Evolutionary conservation across 2,888 invertebrate genomes (phyloP), one percentile per base, ranked within the genome.

Genomic region (Diachrysia chrysitis): DNA sequence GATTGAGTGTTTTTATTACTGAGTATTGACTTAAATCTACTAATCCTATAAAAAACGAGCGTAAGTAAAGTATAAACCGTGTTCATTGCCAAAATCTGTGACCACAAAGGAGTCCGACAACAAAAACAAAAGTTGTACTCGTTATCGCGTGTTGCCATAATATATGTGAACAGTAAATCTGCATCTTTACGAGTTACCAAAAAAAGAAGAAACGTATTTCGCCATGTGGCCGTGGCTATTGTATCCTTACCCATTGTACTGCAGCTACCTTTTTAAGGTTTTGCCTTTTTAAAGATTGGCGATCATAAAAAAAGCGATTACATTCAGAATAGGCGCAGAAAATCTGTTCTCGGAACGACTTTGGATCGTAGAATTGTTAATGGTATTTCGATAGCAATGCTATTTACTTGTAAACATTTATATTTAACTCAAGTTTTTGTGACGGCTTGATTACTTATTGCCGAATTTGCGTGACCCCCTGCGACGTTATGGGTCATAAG

Each of bases 201-300:
- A 91, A 42, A 91, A 92, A 88, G 85, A 90, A 89, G 84, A 87
- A 83, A 87, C 83, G 73, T 82, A 84, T 85, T 88, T 83, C 83
- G 83, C 91, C 93, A 93, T 92, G 90, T 93, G 93, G 92, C 88
- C 86, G 83, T 64, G 71, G 83, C 93, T 85, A 95, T 95, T 95
- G 95, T 95, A 82, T 90, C 86, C 87, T 76, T 83, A 76, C 63
- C 92, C 89, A 94, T 94, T 94, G 94, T 94, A 83, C 85, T 88
- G 78, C 75, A 71, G 78, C 85, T 87, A 87, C 90, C 89, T 90
- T 91, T 92, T 92, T 88, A 91, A 88, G 85, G 81, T 87, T 90
- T 91, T 85, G 86, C 89, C 83, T 87, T 89, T 90, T 89, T 83
- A 88, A 87, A 89, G 87, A 90, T 89, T 90, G 85, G 84, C 83